phyloP scores from a whole-genome alignment of 1,140 invertebrate genomes.

The Oscheius sp. region DNA sequence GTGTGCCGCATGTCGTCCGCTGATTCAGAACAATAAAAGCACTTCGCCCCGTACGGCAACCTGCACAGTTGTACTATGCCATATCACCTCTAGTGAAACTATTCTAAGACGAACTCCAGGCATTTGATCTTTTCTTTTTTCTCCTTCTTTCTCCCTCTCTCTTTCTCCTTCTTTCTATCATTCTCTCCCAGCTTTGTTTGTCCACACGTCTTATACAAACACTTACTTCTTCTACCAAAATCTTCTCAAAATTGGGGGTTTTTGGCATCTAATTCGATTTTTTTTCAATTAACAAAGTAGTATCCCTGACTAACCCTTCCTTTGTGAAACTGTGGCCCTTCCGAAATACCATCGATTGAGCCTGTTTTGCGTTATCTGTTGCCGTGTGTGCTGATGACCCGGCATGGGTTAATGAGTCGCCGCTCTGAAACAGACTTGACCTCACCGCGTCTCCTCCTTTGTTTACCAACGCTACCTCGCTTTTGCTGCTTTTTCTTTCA shows the following conservation, averaged over 20 bases:
- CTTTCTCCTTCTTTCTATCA: not conserved
- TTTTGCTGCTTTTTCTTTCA: no score
- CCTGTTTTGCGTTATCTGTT: not conserved
- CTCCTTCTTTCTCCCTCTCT: not conserved
- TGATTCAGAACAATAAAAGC: not conserved
- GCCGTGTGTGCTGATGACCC: not conserved
- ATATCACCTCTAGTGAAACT: no score
- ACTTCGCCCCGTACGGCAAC: no score
- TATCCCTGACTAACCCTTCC: not conserved
- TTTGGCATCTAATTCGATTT: no score
- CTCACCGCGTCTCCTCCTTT: no score
- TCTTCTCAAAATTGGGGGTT: no score
- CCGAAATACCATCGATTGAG: not conserved
- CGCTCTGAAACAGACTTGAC: slow-evolving; percentile 9
- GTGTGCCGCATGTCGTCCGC: no score
- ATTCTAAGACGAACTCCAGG: no score
- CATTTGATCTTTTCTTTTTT: no score
- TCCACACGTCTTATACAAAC: not conserved
- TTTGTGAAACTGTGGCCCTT: not conserved
- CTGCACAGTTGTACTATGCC: no score
- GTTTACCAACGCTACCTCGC: no score
- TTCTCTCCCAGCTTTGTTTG: not conserved
- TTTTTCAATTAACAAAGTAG: not conserved
- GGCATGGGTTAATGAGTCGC: slow-evolving; percentile 5
- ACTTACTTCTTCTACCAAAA: not conserved